Evolutionary conservation across 2,113 vertebrate genomes (phyloP).

Genomic region (Edolisoma coerulescens): DNA sequence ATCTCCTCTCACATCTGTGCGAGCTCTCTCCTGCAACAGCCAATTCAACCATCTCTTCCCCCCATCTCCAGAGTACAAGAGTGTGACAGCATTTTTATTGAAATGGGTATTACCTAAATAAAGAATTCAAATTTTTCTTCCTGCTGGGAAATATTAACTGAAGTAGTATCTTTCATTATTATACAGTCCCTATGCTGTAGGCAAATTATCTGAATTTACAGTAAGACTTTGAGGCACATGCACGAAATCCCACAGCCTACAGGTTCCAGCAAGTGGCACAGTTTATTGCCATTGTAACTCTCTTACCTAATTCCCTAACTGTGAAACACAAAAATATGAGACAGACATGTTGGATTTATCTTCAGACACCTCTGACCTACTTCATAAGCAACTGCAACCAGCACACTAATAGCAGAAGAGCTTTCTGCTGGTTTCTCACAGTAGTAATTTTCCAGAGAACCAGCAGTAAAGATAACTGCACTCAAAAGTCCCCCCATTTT

Average conservation of each 20-base stretch:
- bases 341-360: too few relatives aligned
- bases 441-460: neutral
- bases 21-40: neutral
- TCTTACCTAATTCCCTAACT: neutral
- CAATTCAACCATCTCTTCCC: neutral
- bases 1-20: neutral
- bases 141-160: neutral
- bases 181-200: neutral
- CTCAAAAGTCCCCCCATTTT: neutral
- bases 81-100: neutral
- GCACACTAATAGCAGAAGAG: neutral
- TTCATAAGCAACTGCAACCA: neutral
- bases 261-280: accelerated
- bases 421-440: neutral
- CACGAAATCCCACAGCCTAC: neutral
- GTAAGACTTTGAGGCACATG: neutral
- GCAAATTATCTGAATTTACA: neutral
- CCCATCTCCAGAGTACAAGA: accelerated
- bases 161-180: neutral
- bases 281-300: neutral
- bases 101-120: neutral
- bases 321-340: too few relatives aligned
- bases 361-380: neutral
- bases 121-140: neutral
- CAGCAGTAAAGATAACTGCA: neutral